Base-by-base conservation (phyloP, 2,888 invertebrate species). In the Drosophila picticornis region DNA sequence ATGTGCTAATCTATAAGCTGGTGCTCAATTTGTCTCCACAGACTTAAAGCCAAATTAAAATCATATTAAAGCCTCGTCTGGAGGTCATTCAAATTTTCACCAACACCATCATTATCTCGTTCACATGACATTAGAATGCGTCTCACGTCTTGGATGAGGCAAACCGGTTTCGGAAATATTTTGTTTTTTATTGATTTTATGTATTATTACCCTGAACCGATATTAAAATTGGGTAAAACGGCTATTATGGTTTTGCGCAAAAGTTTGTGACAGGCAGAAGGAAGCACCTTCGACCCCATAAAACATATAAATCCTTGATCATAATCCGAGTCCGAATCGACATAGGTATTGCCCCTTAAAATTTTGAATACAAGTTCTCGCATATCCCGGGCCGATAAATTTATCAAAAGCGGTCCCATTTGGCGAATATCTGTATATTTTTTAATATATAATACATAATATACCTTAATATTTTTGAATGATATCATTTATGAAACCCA, bases 121-220 rank as follows among this genome's bases (percentile, higher is more conserved):
- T 64, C 55, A 52, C 27, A 48, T 38, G 34, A 48, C 31, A 60
- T 78, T 73, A 50, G 68, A 60, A 77, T 72, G 67, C 81, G 65
- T 57, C 56, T 64, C 81, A 66, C 72, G 72, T 46, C 46, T 46
- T 65, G 69, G 78, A 65, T 72, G 78, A 62, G 65, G 48, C 25
- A 50, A 80, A 78, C 78, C 77, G 77, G 78, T 78, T 78, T 55
- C 7, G 40, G 51, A 38, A 36, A 40, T 57, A 58, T 22, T 25
- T 16, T 19, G 5, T 31, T 53, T 74, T 61, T 51, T 78, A 78
- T 78, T 81, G 77, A 78, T 78, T 81, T 64, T 78, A 51, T 65
- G 13, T 38, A 43, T 38, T 40, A 16, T 25, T 46, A 46, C 46
- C 25, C 10, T 46, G 9, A 9, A 25, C 25, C 25, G 9, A 46